phyloP scores from a whole-genome alignment of 2,113 vertebrate genomes.

The Butorides virescens region DNA sequence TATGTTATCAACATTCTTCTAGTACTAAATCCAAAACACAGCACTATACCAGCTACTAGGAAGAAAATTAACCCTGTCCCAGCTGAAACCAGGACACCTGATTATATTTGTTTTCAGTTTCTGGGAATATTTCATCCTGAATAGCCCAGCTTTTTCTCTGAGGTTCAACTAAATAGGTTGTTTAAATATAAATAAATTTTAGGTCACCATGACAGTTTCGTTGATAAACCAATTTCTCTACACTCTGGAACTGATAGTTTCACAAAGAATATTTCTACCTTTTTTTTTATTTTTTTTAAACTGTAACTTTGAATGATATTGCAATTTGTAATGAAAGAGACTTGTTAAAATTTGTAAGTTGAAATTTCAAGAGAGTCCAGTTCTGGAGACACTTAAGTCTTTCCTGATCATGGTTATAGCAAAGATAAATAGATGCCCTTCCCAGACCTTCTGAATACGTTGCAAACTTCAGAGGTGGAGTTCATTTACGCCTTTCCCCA shows the following conservation, averaged over 20 bases:
- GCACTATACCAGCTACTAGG: too few species aligned
- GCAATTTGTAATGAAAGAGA: background rate
- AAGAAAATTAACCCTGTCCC: too few species aligned
- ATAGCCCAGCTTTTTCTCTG: background rate
- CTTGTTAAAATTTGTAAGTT: background rate
- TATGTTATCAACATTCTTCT: too few species aligned
- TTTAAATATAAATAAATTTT: background rate
- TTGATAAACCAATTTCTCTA: background rate
- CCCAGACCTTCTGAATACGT: background rate
- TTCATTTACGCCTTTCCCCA: background rate
- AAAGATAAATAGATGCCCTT: background rate
- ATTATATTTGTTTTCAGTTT: background rate
- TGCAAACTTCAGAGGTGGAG: background rate
- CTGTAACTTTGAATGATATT: background rate
- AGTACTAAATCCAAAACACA: too few species aligned
- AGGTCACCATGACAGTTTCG: background rate
- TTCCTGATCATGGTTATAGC: background rate
- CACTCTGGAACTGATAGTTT: background rate
- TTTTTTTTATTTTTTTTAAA: background rate
- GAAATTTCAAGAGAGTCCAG: background rate
- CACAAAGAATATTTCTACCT: background rate
- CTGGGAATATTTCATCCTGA: background rate
- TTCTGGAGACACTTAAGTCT: background rate
- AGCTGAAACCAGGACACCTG: too few species aligned
- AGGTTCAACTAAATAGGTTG: background rate